Evolutionary conservation across 2,797 vertebrate species (phyloP), one percentile per base, ranked within the genome.

Genomic region (Cyprinodon diabolis): DNA sequence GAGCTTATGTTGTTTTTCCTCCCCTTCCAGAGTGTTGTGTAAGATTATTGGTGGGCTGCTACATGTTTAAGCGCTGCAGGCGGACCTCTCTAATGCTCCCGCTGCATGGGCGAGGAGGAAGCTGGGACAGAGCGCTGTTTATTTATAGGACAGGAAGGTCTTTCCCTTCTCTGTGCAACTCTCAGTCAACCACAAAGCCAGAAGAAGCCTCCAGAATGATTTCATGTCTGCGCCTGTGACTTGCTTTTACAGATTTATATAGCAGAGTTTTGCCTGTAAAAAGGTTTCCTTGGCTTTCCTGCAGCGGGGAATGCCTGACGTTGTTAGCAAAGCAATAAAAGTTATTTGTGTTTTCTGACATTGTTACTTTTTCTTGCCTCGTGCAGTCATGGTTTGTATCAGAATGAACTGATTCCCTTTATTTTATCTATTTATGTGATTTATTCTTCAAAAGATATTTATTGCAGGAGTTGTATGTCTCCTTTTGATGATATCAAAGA

Each of bases 131-230:
- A 81, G 75, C 5, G 15, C 55, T 86, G 87, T 91, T 91, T 92
- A 91, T 93, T 92, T 92, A 85, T 82, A 73, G 80, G 81, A 66
- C 77, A 78, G 73, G 81, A 80, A 87, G 87, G 89, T 88, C 83
- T 86, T 89, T 90, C 72, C 85, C 76, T 69, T 83, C 76, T 73
- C 69, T 84, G n/a, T 77, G 65, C 54, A 79, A 65, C 72, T 75
- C 74, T 54, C 74, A 5, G 72, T 81, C 74, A 35, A 84, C 74
- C 75, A 73, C 87, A 83, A 73, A 85, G 60, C 65, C 72, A 81
- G 71, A 86, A 76, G 75, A 85, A 88, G 86, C 84, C 79, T 86
- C 81, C 66, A 74, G 68, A 86, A 87, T 86, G 87, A 90, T 87
- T 91, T 88, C 89, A 90, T 76, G 79, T 88, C 87, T 84, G 21